phyloP scores from a whole-genome alignment of 2,888 invertebrate species.

The Lapara coniferarum region DNA sequence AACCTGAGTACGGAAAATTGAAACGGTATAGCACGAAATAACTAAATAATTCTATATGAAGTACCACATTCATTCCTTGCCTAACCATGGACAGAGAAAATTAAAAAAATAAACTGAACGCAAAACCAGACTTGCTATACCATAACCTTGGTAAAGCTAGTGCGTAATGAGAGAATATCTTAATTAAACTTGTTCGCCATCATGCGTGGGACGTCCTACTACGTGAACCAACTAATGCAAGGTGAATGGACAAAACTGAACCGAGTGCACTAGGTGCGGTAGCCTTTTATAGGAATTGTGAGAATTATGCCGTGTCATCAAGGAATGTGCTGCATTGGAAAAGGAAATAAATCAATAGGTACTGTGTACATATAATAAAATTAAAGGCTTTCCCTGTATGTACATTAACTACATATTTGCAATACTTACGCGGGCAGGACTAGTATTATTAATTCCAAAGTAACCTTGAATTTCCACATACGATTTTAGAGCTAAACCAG shows the following conservation, averaged over 20 bases:
- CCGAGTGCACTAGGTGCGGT: neutral
- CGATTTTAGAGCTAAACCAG: too few relatives aligned
- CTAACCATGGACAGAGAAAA: too few relatives aligned
- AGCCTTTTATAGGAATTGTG: neutral
- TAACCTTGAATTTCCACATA: too few relatives aligned
- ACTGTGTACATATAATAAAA: too few relatives aligned
- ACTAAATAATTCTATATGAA: too few relatives aligned
- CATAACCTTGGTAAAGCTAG: constrained; percentile 4
- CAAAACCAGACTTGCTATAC: neutral
- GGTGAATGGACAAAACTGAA: constrained; percentile 12
- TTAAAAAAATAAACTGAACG: neutral
- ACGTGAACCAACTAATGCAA: neutral
- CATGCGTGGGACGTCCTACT: constrained; percentile 16
- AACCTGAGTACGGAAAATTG: too few relatives aligned
- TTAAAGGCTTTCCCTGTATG: too few relatives aligned
- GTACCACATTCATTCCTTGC: too few relatives aligned
- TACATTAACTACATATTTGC: too few relatives aligned
- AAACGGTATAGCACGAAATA: neutral
- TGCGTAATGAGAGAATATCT: neutral
- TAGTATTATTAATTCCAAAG: too few relatives aligned
- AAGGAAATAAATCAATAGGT: too few relatives aligned
- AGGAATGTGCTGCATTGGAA: neutral
- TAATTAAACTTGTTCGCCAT: constrained; percentile 12
- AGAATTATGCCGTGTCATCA: neutral
- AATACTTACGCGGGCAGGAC: too few relatives aligned